These are phyloP conservation scores for Bombus breviceps DNA, from an alignment of 1,140 invertebrate genomes.

Conservation along the genomic window DNA sequence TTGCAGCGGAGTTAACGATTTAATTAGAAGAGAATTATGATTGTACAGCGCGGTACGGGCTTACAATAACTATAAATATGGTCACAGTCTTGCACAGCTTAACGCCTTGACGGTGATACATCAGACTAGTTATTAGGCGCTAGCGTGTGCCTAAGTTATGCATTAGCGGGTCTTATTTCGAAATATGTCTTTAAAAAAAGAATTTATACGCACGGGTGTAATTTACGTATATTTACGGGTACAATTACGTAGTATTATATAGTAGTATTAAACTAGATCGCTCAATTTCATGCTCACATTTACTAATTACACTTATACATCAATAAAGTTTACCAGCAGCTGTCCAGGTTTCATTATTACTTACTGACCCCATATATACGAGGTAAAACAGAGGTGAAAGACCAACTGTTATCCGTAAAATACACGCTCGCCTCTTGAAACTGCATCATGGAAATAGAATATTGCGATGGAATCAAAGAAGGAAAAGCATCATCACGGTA, in stretches of 20 bases:
- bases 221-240: neutral
- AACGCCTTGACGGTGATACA: constrained; percentile 7
- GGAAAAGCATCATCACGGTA: neutral
- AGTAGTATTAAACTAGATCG: neutral
- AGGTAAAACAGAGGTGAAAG: neutral
- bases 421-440: neutral
- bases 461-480: neutral
- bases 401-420: neutral
- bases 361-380: neutral
- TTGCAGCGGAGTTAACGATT: neutral
- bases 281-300: neutral
- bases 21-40: constrained; percentile 24
- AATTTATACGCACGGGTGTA: neutral
- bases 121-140: constrained; percentile 12
- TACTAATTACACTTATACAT: neutral
- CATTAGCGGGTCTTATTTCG: constrained; percentile 1
- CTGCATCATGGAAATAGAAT: neutral
- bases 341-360: neutral
- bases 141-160: constrained; percentile 10
- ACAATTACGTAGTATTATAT: too few relatives aligned
- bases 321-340: neutral
- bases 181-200: constrained; percentile 5
- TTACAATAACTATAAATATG: constrained; percentile 9
- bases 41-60: neutral
- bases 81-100: constrained; percentile 21